Conservation (phyloP, 35 echinoderm and acorn worm genomes). For the Chiridota heheva region DNA sequence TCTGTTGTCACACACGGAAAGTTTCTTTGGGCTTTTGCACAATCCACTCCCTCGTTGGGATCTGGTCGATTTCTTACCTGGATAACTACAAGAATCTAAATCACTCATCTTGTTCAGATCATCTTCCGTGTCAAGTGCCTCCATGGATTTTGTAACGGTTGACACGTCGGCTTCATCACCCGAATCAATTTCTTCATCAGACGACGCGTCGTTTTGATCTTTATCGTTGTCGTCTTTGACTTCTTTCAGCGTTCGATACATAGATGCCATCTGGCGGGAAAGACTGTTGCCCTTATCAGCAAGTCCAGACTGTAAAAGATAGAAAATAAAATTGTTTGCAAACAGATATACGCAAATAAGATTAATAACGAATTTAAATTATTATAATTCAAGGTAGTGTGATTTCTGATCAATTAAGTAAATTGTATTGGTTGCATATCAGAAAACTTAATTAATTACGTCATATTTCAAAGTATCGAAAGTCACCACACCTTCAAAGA, state of each 20-base stretch:
- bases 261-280: slow-evolving; percentile 76
- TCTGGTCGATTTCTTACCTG: slow-evolving; percentile 26
- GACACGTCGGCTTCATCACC: neutral
- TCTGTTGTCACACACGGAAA: slow-evolving; percentile 26
- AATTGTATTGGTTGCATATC: too few species aligned
- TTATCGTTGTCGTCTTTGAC: slow-evolving; percentile 68
- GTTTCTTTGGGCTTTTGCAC: slow-evolving; percentile 11
- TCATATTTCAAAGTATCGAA: too few species aligned
- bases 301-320: slow-evolving; percentile 50
- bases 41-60: slow-evolving; percentile 24
- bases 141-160: slow-evolving; percentile 15
- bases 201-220: too few species aligned
- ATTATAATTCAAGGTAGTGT: too few species aligned
- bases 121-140: slow-evolving; percentile 75
- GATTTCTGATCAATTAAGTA: too few species aligned
- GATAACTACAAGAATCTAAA: slow-evolving; percentile 55
- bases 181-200: slow-evolving; percentile 39
- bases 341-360: too few species aligned
- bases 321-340: slow-evolving; percentile 46
- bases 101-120: slow-evolving; percentile 81
- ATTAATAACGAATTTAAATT: too few species aligned
- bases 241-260: slow-evolving; percentile 71
- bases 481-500: too few species aligned
- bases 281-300: slow-evolving; percentile 61
- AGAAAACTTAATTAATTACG: too few species aligned